These are phyloP conservation scores for Blastobasis lacticolella DNA, from an alignment of 2,888 invertebrate genomes.

Conservation along the genomic window DNA sequence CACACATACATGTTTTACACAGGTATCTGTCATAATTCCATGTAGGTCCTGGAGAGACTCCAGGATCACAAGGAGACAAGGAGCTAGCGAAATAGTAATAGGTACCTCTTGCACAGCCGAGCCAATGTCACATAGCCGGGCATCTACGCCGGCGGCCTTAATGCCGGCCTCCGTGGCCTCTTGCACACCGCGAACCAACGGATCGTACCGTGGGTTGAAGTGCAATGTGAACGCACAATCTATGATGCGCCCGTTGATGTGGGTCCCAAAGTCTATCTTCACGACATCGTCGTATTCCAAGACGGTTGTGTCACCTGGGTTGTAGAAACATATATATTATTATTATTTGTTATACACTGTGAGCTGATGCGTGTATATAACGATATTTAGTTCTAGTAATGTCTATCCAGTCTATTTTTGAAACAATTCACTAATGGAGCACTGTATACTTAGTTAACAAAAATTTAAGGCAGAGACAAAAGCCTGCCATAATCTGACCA, in stretches of 20 bases:
- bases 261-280: conserved; percentile 99
- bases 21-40: background rate
- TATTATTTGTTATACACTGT: background rate
- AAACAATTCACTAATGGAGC: too few relatives aligned
- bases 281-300: conserved; percentile 97
- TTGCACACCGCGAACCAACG: conserved; percentile 93
- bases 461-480: too few relatives aligned
- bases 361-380: too few relatives aligned
- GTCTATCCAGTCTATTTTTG: too few relatives aligned
- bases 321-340: background rate
- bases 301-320: conserved; percentile 89
- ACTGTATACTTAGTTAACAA: too few relatives aligned
- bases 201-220: conserved; percentile 97
- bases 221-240: conserved; percentile 99
- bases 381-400: too few relatives aligned
- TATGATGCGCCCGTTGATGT: conserved; percentile 97
- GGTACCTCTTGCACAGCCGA: conserved; percentile 92
- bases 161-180: conserved; percentile 99
- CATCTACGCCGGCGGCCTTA: conserved; percentile 95
- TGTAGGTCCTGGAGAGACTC: too few relatives aligned
- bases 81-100: too few relatives aligned
- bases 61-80: too few relatives aligned
- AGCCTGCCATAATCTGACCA: too few relatives aligned
- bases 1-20: background rate
- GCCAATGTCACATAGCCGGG: conserved; percentile 96